Evolutionary conservation across 2,113 vertebrate genomes (phyloP).

Genomic region (Clarias magur): DNA sequence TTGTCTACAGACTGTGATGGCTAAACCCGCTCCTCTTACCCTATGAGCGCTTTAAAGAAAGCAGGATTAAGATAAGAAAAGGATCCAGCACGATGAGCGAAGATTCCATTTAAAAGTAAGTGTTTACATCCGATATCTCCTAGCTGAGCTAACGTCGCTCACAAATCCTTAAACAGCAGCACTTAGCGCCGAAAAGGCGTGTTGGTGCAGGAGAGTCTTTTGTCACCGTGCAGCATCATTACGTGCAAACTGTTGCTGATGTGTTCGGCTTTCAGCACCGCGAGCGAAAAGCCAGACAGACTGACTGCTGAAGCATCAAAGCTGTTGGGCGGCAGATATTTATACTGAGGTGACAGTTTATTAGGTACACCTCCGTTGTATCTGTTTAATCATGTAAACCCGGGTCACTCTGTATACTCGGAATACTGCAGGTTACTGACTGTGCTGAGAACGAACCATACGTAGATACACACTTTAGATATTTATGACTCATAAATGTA

Average conservation of each 20-base stretch:
- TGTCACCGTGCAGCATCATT: neutral
- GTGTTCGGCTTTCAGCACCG: neutral
- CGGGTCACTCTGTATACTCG: neutral
- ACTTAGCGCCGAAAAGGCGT: neutral
- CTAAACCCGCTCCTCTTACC: neutral
- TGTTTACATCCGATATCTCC: slow-evolving; percentile 15
- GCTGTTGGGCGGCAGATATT: neutral
- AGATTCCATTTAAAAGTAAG: slow-evolving; percentile 6
- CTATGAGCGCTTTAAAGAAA: neutral
- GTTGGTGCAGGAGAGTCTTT: neutral
- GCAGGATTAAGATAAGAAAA: slow-evolving; percentile 19
- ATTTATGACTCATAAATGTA: neutral
- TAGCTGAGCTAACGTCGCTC: neutral
- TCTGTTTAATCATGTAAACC: neutral
- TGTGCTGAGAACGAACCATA: neutral
- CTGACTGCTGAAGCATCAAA: slow-evolving; percentile 2
- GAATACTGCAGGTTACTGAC: too few species aligned
- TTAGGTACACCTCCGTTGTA: neutral
- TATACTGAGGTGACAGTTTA: neutral
- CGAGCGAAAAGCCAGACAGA: slow-evolving; percentile 1
- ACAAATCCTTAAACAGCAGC: slow-evolving; percentile 15
- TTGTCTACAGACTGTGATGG: neutral
- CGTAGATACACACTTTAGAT: neutral
- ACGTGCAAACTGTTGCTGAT: slow-evolving; percentile 18
- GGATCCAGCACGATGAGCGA: neutral